Percentiles rank a stretch among this genome's conserved stretches.
These are phyloP conservation scores for Terrapene triunguis DNA, from an alignment of 2,113 vertebrate species.

Conservation along the genomic window DNA sequence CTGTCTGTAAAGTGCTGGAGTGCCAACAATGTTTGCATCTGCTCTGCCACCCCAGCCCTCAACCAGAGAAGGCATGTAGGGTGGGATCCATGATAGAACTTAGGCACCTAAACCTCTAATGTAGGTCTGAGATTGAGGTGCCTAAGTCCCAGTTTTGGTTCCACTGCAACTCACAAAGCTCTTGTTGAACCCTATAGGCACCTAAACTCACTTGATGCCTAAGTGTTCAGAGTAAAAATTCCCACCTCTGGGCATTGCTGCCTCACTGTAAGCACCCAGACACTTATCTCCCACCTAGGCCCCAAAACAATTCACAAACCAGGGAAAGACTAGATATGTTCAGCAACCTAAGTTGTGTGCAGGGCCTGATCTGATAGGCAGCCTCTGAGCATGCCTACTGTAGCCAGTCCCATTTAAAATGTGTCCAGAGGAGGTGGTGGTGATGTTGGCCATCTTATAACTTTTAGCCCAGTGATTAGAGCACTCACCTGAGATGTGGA, in stretches of 20 bases:
- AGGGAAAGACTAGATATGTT: background rate
- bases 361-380: background rate
- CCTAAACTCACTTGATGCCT: background rate
- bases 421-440: background rate
- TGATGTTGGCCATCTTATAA: no score
- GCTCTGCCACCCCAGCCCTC: background rate
- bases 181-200: background rate
- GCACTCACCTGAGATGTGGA: background rate
- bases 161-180: background rate
- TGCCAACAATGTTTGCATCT: background rate
- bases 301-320: background rate
- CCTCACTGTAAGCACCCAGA: background rate
- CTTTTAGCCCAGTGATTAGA: background rate
- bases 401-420: background rate
- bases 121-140: background rate
- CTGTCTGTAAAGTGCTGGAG: background rate
- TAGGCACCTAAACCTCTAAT: background rate
- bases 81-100: background rate
- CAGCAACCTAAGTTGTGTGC: background rate
- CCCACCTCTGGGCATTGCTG: no score
- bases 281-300: background rate
- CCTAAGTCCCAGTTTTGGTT: background rate
- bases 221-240: background rate
- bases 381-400: background rate
- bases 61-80: background rate